Conservation (phyloP, 2,113 vertebrate genomes). For the Pelmatolapia mariae region DNA sequence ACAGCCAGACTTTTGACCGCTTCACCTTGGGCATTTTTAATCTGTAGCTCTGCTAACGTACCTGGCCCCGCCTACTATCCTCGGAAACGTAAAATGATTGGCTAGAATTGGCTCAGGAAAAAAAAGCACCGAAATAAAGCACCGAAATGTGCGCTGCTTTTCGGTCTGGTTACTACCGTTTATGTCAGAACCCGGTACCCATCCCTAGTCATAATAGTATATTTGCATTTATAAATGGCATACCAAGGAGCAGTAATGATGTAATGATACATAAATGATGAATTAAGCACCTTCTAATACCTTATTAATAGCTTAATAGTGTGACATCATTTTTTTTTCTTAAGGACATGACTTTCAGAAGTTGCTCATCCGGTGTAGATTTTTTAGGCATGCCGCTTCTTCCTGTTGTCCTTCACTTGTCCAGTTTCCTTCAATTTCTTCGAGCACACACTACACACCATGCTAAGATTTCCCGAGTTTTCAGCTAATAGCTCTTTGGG, state of each 20-base stretch:
- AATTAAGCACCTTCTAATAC: neutral
- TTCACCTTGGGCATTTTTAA: too few species aligned
- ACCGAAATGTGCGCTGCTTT: too few species aligned
- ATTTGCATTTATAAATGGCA: neutral
- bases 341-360: neutral
- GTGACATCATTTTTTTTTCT: neutral
- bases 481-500: neutral
- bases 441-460: neutral
- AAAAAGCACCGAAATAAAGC: too few species aligned
- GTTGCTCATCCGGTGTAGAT: neutral
- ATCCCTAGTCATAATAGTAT: neutral
- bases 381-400: neutral
- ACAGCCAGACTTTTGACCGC: too few species aligned
- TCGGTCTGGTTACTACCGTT: too few species aligned
- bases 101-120: too few species aligned
- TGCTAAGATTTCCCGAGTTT: neutral
- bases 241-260: neutral
- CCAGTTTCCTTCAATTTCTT: neutral
- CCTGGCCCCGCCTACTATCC: too few species aligned
- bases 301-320: neutral
- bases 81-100: too few species aligned
- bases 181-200: too few species aligned
- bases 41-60: too few species aligned
- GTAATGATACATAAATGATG: neutral
- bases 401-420: neutral